phyloP scores from a whole-genome alignment of 2,113 vertebrate species.

The Neotoma lepida region DNA sequence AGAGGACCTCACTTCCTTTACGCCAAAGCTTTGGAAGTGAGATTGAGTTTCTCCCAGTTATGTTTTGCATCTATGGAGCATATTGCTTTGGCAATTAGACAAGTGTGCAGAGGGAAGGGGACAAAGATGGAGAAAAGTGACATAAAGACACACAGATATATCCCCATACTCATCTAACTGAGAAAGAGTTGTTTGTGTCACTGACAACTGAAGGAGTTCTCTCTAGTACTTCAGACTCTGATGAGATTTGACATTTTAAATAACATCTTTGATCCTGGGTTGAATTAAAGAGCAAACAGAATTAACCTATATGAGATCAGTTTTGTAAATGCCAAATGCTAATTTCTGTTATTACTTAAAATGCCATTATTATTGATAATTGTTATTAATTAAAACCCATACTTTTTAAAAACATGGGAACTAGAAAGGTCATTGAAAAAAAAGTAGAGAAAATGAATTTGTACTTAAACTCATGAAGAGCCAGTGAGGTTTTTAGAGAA shows the following conservation, averaged over 20 bases:
- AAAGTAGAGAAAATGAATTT: background rate
- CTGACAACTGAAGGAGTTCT: background rate
- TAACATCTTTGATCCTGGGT: conserved; percentile 40
- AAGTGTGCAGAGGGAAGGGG: background rate
- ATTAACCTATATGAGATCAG: conserved; percentile 43
- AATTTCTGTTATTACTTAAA: conserved; percentile 51
- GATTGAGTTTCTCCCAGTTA: background rate
- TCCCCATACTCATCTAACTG: too few relatives aligned
- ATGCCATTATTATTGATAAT: conserved; percentile 29
- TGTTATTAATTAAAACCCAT: conserved; percentile 9
- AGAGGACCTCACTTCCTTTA: background rate
- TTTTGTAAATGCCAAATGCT: conserved; percentile 56
- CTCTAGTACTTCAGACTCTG: background rate
- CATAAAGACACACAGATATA: too few relatives aligned
- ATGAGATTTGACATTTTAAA: conserved; percentile 38
- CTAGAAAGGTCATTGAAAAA: background rate
- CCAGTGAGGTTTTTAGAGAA: background rate
- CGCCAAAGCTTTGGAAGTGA: background rate
- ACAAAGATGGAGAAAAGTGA: background rate
- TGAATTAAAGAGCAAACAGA: conserved; percentile 55
- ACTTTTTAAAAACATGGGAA: background rate
- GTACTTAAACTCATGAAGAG: background rate
- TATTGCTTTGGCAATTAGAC: background rate
- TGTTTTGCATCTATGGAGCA: background rate
- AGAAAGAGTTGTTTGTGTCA: background rate